Evolutionary conservation across 2,113 vertebrate species (phyloP).

Genomic region (Regulus satrapa): DNA sequence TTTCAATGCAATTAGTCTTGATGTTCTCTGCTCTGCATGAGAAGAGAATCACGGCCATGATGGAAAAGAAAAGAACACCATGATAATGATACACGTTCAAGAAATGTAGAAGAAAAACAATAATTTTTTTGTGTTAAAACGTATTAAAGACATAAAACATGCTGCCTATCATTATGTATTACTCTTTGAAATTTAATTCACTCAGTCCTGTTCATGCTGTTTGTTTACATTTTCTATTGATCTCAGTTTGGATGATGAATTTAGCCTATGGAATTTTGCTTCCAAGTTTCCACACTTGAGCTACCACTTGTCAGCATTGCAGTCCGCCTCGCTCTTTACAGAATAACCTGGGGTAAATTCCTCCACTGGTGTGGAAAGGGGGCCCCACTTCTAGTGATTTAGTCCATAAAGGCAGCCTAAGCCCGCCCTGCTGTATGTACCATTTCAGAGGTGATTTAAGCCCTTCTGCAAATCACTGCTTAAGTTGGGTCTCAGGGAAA

Average conservation of each 20-base stretch:
- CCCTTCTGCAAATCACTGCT: neutral
- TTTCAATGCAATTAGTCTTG: constrained; percentile 38
- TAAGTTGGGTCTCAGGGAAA: neutral
- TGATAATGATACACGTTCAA: neutral
- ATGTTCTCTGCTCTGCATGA: neutral
- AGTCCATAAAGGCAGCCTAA: neutral
- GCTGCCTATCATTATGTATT: neutral
- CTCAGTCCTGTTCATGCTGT: neutral
- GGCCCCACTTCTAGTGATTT: neutral
- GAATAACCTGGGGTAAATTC: neutral
- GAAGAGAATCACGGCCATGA: neutral
- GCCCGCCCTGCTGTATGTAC: neutral
- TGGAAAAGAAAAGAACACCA: neutral
- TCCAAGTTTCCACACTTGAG: neutral
- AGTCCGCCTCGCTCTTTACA: neutral
- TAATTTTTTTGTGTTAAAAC: neutral
- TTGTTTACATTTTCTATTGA: constrained; percentile 30
- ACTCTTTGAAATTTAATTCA: constrained; percentile 30
- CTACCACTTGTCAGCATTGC: neutral
- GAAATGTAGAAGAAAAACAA: neutral
- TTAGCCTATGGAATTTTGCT: neutral
- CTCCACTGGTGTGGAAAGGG: neutral
- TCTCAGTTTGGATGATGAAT: neutral
- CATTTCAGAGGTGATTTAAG: neutral
- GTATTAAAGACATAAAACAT: constrained; percentile 63